Conservation (phyloP, 2,113 vertebrate genomes). For the Centropus bengalensis region DNA sequence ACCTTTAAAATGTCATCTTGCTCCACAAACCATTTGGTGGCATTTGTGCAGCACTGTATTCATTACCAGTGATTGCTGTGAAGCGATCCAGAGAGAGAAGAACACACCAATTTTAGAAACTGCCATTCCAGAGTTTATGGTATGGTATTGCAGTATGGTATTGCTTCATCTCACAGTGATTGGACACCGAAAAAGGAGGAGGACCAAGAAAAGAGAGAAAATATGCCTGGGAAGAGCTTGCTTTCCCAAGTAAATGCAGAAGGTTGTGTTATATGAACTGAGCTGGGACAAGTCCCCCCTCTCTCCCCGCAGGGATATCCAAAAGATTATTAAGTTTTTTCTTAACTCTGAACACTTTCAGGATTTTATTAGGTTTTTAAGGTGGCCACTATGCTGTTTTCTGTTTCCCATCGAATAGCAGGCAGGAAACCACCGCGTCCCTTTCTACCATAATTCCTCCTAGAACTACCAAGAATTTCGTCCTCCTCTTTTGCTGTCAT, state of each 20-base stretch:
- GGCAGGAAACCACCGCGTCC: not conserved
- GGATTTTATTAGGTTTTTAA: not conserved
- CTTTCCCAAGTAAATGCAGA: not conserved
- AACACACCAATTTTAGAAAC: not conserved
- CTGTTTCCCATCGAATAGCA: not conserved
- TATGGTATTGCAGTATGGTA: not conserved
- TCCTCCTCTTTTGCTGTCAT: not conserved
- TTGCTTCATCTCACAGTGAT: not conserved
- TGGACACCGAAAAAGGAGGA: not conserved
- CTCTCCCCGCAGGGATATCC: not conserved
- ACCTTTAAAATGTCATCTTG: not conserved
- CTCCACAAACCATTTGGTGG: not conserved
- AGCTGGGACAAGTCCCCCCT: not conserved
- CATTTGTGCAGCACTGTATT: not conserved
- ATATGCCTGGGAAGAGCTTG: not conserved
- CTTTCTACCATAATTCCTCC: not conserved
- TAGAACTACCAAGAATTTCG: not conserved
- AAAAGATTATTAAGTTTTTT: not conserved
- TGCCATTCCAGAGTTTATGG: not conserved
- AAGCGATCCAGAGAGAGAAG: not conserved
- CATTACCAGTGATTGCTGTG: not conserved
- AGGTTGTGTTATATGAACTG: rapidly evolving
- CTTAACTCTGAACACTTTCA: not conserved
- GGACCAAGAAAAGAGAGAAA: not conserved
- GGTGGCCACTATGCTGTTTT: not conserved